Evolutionary conservation across 2,888 invertebrate species (phyloP).

Genomic region (Mythimna loreyi): DNA sequence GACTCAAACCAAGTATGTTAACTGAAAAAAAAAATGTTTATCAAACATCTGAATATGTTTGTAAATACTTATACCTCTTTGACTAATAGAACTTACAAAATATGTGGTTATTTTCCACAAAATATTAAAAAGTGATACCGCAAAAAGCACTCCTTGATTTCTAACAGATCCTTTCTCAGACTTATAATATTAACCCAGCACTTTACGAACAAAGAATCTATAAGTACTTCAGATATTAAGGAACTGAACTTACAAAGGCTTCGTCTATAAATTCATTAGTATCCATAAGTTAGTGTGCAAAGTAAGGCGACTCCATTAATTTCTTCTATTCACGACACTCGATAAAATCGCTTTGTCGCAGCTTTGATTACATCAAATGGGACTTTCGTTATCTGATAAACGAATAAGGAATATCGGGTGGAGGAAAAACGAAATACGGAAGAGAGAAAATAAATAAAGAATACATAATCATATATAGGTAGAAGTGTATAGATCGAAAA

Average conservation of each 20-base stretch:
- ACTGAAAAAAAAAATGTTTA: neutral
- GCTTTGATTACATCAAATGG: slow-evolving; percentile 54
- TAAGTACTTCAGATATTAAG: slow-evolving; percentile 29
- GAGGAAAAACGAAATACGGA: slow-evolving; percentile 10
- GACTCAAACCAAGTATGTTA: too few species aligned
- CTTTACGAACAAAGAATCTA: slow-evolving; percentile 23
- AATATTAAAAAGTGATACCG: neutral
- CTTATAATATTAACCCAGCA: slow-evolving; percentile 15
- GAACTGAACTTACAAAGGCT: slow-evolving; percentile 34
- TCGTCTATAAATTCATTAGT: slow-evolving; percentile 38
- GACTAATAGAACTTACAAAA: neutral
- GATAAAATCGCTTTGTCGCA: slow-evolving; percentile 52
- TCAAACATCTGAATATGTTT: neutral
- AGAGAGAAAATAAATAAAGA: neutral
- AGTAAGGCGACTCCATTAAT: slow-evolving; percentile 43
- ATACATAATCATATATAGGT: neutral
- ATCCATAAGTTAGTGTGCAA: slow-evolving; percentile 41
- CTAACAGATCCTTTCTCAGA: neutral
- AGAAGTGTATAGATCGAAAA: neutral
- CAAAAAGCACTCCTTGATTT: slow-evolving; percentile 12
- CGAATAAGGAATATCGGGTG: slow-evolving; percentile 34
- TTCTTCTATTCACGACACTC: slow-evolving; percentile 27
- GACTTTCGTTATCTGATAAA: slow-evolving; percentile 50
- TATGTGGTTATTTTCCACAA: neutral
- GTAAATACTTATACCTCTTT: neutral